phyloP scores from a whole-genome alignment of 2,888 invertebrate genomes.

The Melanostoma scalare region DNA sequence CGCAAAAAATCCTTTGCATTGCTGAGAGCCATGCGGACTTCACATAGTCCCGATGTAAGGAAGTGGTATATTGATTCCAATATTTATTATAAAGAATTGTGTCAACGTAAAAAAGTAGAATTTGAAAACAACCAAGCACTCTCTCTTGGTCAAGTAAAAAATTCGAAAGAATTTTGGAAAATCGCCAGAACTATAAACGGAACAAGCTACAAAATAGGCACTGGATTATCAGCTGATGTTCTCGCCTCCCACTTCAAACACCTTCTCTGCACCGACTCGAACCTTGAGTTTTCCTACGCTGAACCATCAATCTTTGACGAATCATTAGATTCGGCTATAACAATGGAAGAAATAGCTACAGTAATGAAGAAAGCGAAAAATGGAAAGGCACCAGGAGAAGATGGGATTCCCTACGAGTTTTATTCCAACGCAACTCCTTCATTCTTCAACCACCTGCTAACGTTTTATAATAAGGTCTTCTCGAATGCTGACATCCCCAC shows the following conservation, averaged over 20 bases:
- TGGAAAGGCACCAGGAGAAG: conserved; percentile 9
- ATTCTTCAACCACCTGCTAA: background rate
- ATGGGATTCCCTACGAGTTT: background rate
- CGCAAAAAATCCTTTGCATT: conserved; percentile 10
- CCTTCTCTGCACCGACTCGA: conserved; percentile 1
- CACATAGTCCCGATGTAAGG: conserved; percentile 1
- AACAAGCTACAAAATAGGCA: conserved; percentile 1
- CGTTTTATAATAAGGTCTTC: conserved; percentile 10
- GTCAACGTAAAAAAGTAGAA: too few relatives aligned
- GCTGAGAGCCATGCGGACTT: background rate
- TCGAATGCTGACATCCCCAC: background rate
- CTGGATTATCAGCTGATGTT: background rate
- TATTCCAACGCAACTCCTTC: background rate
- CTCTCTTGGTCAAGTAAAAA: background rate
- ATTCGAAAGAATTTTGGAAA: conserved; percentile 4
- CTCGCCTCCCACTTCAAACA: background rate
- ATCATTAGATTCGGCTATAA: background rate
- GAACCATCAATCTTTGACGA: conserved; percentile 5
- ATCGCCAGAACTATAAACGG: background rate
- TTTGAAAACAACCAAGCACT: too few relatives aligned
- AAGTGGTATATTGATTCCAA: too few relatives aligned
- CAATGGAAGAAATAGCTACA: conserved; percentile 1
- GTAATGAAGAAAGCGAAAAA: conserved; percentile 13
- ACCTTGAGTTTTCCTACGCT: conserved; percentile 12
- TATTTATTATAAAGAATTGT: too few relatives aligned